These are phyloP conservation scores for Fissipunctia ypsillon DNA, from an alignment of 2,888 invertebrate genomes.

Conservation along the genomic window DNA sequence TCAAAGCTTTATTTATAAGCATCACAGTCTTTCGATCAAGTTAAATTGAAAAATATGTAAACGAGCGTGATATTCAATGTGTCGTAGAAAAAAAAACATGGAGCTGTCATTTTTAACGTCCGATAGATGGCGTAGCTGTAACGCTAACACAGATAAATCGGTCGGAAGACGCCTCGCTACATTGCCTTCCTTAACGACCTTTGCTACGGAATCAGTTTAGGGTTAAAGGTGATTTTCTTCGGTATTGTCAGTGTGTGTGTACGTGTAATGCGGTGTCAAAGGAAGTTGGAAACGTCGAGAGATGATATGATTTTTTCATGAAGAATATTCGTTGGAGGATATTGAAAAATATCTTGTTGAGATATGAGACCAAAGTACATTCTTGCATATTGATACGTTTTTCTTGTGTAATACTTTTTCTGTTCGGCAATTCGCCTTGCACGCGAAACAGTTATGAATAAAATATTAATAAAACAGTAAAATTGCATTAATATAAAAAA, in stretches of 20 bases:
- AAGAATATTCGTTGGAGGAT: constrained; percentile 46
- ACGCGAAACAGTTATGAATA: constrained; percentile 27
- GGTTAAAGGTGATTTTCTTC: constrained; percentile 86
- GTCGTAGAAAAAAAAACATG: constrained; percentile 85
- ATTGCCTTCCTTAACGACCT: constrained; percentile 89
- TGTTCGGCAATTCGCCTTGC: constrained; percentile 1
- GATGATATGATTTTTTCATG: constrained; percentile 67
- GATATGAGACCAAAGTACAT: constrained; percentile 17
- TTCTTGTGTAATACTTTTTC: constrained; percentile 10
- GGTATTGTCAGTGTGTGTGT: constrained; percentile 68
- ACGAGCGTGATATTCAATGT: constrained; percentile 84
- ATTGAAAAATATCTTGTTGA: constrained; percentile 49
- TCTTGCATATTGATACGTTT: constrained; percentile 7
- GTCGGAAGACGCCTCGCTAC: constrained; percentile 86
- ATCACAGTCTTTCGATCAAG: constrained; percentile 74
- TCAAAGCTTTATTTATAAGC: constrained; percentile 79
- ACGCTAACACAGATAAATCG: constrained; percentile 85
- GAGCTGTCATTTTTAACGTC: constrained; percentile 86
- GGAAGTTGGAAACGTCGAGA: constrained; percentile 67
- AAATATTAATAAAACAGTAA: constrained; percentile 27
- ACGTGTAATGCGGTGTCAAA: constrained; percentile 70
- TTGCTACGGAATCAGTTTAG: constrained; percentile 85
- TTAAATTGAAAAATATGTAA: constrained; percentile 88
- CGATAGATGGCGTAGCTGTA: constrained; percentile 80
- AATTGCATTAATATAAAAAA: constrained; percentile 21